phyloP scores from a whole-genome alignment of 2,797 vertebrate genomes.

The Notoglanidium macrostoma region DNA sequence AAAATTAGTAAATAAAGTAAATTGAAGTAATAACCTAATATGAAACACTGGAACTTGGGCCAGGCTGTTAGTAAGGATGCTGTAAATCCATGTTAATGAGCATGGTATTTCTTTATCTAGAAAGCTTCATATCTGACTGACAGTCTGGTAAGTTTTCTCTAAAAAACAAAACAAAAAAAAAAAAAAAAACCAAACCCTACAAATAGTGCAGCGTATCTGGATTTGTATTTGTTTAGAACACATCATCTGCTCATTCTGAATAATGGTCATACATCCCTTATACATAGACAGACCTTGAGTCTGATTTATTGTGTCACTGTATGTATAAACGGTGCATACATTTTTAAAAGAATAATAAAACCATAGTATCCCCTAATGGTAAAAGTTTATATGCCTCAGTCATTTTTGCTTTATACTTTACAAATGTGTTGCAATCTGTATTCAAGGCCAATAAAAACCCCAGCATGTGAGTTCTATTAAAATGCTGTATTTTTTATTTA shows the following conservation, averaged over 20 bases:
- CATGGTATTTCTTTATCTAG: neutral
- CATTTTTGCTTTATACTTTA: too few relatives aligned
- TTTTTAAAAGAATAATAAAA: neutral
- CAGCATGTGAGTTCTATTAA: neutral
- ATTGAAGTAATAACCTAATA: neutral
- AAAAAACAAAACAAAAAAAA: too few relatives aligned
- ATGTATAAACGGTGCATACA: too few relatives aligned
- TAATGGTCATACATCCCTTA: too few relatives aligned
- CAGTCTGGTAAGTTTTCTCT: too few relatives aligned
- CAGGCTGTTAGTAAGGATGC: neutral
- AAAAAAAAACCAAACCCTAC: too few relatives aligned
- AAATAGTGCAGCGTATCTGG: too few relatives aligned
- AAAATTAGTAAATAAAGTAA: neutral
- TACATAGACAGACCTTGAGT: neutral
- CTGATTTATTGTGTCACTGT: neutral
- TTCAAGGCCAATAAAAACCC: neutral
- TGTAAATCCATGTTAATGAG: neutral
- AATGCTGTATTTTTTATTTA: neutral
- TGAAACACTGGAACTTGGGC: neutral
- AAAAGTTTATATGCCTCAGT: neutral
- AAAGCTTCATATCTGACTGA: neutral
- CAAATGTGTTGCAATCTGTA: neutral
- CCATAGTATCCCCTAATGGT: neutral
- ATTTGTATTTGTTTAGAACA: too few relatives aligned
- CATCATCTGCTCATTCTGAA: too few relatives aligned